A percentile compares a stretch with the other conserved stretches of the same genome.
Conservation (phyloP, 2,888 invertebrate genomes). For the Cylindroiulus punctatus region DNA sequence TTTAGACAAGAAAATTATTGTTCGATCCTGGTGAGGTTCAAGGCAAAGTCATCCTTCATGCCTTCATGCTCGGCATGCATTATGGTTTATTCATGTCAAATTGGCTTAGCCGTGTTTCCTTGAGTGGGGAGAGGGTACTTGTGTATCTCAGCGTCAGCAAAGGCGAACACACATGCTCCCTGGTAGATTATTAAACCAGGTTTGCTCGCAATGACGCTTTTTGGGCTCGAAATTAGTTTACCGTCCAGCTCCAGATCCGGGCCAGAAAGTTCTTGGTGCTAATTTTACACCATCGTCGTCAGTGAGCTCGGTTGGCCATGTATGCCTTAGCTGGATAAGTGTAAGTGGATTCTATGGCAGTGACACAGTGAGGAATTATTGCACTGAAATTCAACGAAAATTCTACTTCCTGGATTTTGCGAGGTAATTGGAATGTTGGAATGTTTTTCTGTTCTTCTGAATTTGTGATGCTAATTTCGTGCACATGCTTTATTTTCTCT, state of each 20-base stretch:
- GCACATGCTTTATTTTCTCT: too few relatives aligned
- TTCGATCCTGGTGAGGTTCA: neutral
- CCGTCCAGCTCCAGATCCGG: neutral
- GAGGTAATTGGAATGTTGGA: neutral
- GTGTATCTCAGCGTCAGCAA: conserved; percentile 7
- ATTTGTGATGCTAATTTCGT: neutral
- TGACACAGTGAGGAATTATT: neutral
- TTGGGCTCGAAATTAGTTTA: conserved; percentile 1
- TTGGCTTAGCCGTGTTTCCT: conserved; percentile 6
- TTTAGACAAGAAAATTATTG: conserved; percentile 18
- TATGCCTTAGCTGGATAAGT: neutral
- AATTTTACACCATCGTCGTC: neutral
- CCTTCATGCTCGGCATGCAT: conserved; percentile 3
- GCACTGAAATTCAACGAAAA: neutral
- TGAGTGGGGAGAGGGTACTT: neutral
- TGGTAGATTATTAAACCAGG: neutral
- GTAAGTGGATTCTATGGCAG: neutral
- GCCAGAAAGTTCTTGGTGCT: neutral
- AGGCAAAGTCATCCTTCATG: conserved; percentile 4
- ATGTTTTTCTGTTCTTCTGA: neutral
- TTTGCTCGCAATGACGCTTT: neutral
- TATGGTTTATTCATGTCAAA: conserved; percentile 18
- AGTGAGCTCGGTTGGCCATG: neutral
- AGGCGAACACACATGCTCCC: neutral
- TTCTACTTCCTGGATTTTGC: neutral